phyloP scores from a whole-genome alignment of 2,888 invertebrate species.

The Muscina levida region DNA sequence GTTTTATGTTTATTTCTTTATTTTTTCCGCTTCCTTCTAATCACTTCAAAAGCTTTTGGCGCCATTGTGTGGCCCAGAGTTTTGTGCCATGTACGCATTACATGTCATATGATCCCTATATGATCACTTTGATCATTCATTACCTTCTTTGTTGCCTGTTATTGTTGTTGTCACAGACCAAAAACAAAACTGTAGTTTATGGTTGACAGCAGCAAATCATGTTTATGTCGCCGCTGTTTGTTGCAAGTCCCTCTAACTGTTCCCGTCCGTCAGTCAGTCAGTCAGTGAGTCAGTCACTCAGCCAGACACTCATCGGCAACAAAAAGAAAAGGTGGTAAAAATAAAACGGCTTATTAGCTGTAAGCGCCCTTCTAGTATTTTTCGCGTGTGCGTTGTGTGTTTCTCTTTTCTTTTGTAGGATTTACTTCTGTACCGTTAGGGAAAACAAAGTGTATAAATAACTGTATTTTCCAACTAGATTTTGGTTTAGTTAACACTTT shows the following conservation, averaged over 20 bases:
- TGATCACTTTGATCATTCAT: slow-evolving; percentile 63
- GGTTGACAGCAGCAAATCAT: slow-evolving; percentile 72
- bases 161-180: slow-evolving; percentile 47
- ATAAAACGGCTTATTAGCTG: slow-evolving; percentile 43
- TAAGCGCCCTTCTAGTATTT: slow-evolving; percentile 55
- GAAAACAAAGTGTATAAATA: slow-evolving; percentile 37
- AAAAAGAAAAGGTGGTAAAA: slow-evolving; percentile 10
- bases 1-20: slow-evolving; percentile 16
- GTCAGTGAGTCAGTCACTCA: slow-evolving; percentile 23
- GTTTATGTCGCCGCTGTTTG: slow-evolving; percentile 68
- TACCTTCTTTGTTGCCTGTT: slow-evolving; percentile 43
- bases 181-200: slow-evolving; percentile 68
- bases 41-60: slow-evolving; percentile 64
- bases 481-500: slow-evolving; percentile 30
- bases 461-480: slow-evolving; percentile 27
- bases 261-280: slow-evolving; percentile 34
- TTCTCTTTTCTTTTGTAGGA: slow-evolving; percentile 9
- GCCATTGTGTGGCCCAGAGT: slow-evolving; percentile 53
- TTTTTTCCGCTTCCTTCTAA: slow-evolving; percentile 42
- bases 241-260: slow-evolving; percentile 29
- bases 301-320: slow-evolving; percentile 4
- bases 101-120: slow-evolving; percentile 59
- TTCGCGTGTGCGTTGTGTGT: slow-evolving; percentile 8
- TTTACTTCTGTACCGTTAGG: slow-evolving; percentile 22
- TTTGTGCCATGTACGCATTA: slow-evolving; percentile 52